phyloP scores from a whole-genome alignment of 2,113 vertebrate genomes.

The Sitta europaea region DNA sequence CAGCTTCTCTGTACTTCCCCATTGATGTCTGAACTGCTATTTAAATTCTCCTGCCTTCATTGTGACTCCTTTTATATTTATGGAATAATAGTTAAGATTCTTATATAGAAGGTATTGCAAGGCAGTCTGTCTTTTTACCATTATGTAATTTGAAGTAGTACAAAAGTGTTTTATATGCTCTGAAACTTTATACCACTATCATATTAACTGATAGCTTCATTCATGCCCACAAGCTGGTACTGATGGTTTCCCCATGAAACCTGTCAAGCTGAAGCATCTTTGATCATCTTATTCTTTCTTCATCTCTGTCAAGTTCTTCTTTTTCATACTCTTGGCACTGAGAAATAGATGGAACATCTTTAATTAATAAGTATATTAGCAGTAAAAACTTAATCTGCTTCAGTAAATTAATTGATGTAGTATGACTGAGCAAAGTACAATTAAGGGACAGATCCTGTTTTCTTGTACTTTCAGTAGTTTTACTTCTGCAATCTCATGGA shows the following conservation, averaged over 20 bases:
- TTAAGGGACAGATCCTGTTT: neutral
- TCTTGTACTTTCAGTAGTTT: neutral
- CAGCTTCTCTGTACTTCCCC: neutral
- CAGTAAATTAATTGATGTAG: neutral
- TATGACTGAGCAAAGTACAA: neutral
- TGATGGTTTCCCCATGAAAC: neutral
- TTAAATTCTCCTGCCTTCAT: neutral
- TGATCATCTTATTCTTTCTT: neutral
- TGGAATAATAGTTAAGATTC: neutral
- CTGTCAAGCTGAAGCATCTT: neutral
- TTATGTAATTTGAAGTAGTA: neutral
- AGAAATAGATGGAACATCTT: neutral
- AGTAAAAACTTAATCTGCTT: neutral
- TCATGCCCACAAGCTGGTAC: neutral
- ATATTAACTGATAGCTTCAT: neutral
- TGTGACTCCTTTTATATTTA: neutral
- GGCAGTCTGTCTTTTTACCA: neutral
- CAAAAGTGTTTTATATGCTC: neutral
- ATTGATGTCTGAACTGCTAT: neutral
- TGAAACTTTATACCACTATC: neutral
- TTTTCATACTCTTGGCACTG: neutral
- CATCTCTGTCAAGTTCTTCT: neutral
- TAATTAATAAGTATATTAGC: neutral
- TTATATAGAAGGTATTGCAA: neutral
- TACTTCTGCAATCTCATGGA: neutral